These are phyloP conservation scores for Ostrea denselamellosa DNA, from an alignment of 1,140 invertebrate species.

Conservation along the genomic window DNA sequence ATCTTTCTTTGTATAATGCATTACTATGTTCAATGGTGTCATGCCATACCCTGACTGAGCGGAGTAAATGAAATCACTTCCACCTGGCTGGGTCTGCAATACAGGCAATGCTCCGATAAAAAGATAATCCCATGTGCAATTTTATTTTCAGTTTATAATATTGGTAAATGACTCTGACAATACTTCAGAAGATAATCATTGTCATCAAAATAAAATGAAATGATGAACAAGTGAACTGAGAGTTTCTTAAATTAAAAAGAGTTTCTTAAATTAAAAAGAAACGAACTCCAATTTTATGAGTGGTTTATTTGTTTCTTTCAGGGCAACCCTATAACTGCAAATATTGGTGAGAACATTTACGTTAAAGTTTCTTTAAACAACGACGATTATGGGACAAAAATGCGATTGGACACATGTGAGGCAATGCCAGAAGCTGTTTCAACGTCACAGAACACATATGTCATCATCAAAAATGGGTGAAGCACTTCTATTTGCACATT, in stretches of 20 bases:
- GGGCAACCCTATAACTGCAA: conserved; percentile 44
- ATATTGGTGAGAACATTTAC: conserved; percentile 49
- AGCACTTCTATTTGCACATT: neutral
- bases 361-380: conserved; percentile 45
- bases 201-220: too few species aligned
- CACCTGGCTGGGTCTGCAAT: too few species aligned
- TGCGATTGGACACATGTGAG: conserved; percentile 50
- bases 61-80: too few species aligned
- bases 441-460: neutral
- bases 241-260: neutral
- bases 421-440: conserved; percentile 36
- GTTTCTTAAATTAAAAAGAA: neutral
- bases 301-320: neutral
- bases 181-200: too few species aligned
- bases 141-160: too few species aligned
- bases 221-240: too few species aligned
- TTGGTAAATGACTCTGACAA: too few species aligned
- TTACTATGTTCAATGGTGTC: too few species aligned
- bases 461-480: conserved; percentile 50
- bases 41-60: too few species aligned
- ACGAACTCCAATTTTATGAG: neutral
- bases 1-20: too few species aligned
- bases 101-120: too few species aligned
- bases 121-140: too few species aligned
- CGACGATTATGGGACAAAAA: conserved; percentile 48